Evolutionary conservation across 2,888 invertebrate species (phyloP).

Genomic region (Drosophila kuntzei): DNA sequence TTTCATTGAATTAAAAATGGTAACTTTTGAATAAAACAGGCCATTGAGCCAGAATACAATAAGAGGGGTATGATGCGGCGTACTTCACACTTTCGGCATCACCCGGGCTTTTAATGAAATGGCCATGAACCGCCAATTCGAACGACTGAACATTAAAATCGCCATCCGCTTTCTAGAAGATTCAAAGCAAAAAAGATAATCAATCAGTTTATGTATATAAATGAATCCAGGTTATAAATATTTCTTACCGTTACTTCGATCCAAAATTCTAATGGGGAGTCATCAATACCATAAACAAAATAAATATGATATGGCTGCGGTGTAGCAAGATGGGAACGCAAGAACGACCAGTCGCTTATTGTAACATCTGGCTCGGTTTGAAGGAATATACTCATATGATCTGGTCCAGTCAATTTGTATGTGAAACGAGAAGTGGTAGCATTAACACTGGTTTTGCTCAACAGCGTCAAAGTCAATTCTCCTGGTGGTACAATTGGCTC

Average conservation of each 20-base stretch:
- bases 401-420: conserved; percentile 73
- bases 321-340: conserved; percentile 58
- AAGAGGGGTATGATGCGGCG: conserved; percentile 84
- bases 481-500: conserved; percentile 58
- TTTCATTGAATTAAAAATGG: conserved; percentile 60
- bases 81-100: conserved; percentile 85
- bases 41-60: conserved; percentile 86
- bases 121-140: conserved; percentile 86
- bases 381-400: conserved; percentile 77
- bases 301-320: conserved; percentile 75
- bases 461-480: conserved; percentile 56
- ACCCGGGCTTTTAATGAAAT: conserved; percentile 84
- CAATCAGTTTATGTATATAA: not conserved
- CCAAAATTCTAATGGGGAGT: conserved; percentile 65
- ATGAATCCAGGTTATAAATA: not conserved
- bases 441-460: conserved; percentile 56
- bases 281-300: conserved; percentile 69
- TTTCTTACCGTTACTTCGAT: conserved; percentile 66
- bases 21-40: conserved; percentile 86
- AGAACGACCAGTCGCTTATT: conserved; percentile 78
- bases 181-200: not conserved
- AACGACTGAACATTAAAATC: conserved; percentile 66
- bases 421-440: conserved; percentile 58
- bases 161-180: conserved; percentile 49
- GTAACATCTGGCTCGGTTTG: conserved; percentile 65